Conservation (phyloP, 2,113 vertebrate species). For the Trichechus manatus region DNA sequence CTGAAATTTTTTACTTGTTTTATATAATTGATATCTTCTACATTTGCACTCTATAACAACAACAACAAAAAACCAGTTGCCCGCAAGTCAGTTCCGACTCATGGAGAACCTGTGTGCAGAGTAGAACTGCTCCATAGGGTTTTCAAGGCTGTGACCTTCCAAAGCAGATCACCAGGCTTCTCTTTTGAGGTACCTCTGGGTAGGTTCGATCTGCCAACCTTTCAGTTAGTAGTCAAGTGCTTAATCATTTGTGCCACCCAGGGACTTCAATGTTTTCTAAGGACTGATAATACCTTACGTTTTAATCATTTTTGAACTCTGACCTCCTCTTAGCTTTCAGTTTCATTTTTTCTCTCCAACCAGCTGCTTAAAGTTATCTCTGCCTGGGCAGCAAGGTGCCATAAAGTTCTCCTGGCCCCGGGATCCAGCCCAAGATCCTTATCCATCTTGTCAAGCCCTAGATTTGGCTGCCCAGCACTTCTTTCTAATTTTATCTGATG, state of each 20-base stretch:
- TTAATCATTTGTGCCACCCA: not conserved
- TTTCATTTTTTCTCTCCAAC: not conserved
- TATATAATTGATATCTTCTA: not conserved
- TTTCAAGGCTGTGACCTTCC: not conserved
- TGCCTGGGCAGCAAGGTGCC: not conserved
- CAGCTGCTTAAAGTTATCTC: not conserved
- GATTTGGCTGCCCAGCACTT: not conserved
- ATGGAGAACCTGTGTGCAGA: not conserved
- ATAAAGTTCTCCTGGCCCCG: not conserved
- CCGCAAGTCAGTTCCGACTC: not conserved
- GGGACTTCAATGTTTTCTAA: not conserved
- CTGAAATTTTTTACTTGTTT: conserved; percentile 4
- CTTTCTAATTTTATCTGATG: not conserved
- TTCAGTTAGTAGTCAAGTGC: not conserved
- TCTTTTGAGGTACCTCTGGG: not conserved
- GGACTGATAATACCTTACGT: not conserved
- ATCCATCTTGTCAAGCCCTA: not conserved
- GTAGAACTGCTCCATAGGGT: not conserved
- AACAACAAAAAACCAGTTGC: not conserved
- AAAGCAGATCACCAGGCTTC: not conserved
- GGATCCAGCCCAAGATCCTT: not conserved
- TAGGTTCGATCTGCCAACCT: not conserved
- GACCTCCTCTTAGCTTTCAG: not conserved
- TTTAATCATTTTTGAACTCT: not conserved
- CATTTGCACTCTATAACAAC: not conserved